These are phyloP conservation scores for Eudyptes chrysolophus DNA, from an alignment of 2,113 vertebrate genomes.

Conservation along the genomic window DNA sequence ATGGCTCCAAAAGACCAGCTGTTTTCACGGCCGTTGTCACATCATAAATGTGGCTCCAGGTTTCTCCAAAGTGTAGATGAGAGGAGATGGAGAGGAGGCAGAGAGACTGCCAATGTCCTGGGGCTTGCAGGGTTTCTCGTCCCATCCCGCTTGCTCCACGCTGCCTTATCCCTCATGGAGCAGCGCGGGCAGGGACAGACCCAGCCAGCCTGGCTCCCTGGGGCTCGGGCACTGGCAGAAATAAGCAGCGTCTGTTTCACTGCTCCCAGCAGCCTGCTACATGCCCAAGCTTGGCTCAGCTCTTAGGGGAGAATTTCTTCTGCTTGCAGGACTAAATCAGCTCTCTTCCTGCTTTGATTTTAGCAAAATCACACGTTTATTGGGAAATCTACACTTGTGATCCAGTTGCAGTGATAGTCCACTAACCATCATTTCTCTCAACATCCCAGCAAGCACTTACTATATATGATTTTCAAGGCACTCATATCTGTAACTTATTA, in stretches of 20 bases:
- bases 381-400: not conserved
- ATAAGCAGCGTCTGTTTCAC: not conserved
- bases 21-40: not conserved
- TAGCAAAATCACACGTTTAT: not conserved
- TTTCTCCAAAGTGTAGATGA: rapidly evolving
- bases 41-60: not conserved
- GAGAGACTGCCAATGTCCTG: rapidly evolving
- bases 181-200: rapidly evolving
- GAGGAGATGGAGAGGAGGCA: not conserved
- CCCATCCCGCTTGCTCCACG: rapidly evolving
- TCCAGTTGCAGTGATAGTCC: not conserved
- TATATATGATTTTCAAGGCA: not conserved
- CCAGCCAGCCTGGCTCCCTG: not conserved
- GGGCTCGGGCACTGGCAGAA: not conserved
- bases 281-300: not conserved
- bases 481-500: not conserved
- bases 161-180: not conserved
- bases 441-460: not conserved
- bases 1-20: not conserved
- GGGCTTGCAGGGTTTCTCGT: not conserved
- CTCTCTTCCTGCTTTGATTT: not conserved
- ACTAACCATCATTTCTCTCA: not conserved
- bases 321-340: not conserved
- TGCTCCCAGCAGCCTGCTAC: not conserved
- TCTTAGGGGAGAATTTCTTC: not conserved